Conservation (phyloP, 2,113 vertebrate species). For the Albula goreensis region DNA sequence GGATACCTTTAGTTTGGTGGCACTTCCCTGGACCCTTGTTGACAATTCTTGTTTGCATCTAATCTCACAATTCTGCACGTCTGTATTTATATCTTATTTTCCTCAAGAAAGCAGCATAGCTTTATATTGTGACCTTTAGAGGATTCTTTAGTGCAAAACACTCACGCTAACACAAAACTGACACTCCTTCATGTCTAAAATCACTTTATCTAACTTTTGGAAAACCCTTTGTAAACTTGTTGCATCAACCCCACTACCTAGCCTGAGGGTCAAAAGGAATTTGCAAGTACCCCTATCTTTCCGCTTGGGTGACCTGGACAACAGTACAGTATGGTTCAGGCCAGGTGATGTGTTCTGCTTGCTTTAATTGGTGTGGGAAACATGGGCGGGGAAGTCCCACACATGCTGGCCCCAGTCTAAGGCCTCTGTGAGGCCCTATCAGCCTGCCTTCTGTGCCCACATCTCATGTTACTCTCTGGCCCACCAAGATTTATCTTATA, state of each 20-base stretch:
- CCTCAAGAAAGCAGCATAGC: background rate
- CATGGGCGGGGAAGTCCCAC: background rate
- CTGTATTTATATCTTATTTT: background rate
- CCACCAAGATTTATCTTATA: background rate
- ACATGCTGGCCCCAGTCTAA: background rate
- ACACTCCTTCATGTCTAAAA: too few relatives aligned
- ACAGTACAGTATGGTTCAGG: background rate
- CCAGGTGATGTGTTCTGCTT: background rate
- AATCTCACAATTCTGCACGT: background rate
- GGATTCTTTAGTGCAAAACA: too few relatives aligned
- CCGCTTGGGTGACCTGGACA: background rate
- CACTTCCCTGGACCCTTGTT: background rate
- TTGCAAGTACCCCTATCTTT: background rate
- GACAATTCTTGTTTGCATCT: background rate
- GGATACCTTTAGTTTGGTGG: background rate
- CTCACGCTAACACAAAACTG: too few relatives aligned
- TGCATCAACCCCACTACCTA: too few relatives aligned
- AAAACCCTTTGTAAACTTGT: too few relatives aligned
- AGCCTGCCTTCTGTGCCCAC: background rate
- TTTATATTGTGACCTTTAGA: too few relatives aligned
- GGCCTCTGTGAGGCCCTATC: background rate
- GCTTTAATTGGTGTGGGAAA: background rate
- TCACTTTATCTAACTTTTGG: too few relatives aligned
- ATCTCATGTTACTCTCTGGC: background rate
- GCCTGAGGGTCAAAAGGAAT: background rate